Base-by-base conservation (phyloP, 1,140 invertebrate genomes). In the Theocolax elegans region DNA sequence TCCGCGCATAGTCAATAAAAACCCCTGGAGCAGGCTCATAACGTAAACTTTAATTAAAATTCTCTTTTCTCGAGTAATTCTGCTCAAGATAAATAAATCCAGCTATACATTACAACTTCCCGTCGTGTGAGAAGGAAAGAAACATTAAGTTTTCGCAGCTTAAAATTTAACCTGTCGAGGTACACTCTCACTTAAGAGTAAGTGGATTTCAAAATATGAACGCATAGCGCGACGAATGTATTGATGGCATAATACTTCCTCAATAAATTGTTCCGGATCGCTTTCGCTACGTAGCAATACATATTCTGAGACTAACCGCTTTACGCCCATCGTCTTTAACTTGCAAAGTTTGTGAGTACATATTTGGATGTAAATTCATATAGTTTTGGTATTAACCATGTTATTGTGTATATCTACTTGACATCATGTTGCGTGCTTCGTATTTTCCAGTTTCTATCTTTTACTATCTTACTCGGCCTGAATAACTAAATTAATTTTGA, bases 1-100 rank as follows among this genome's bases (percentile, higher is more conserved):
- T n/a, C n/a, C n/a, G n/a, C n/a, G n/a, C n/a, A n/a, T n/a, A n/a
- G n/a, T n/a, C n/a, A n/a, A n/a, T n/a, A n/a, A n/a, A n/a, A n/a
- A n/a, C n/a, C n/a, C n/a, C n/a, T n/a, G n/a, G n/a, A n/a, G n/a
- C n/a, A n/a, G n/a, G n/a, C n/a, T n/a, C n/a, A n/a, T n/a, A n/a
- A 48, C 19, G 3, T 48, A 48, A 48, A 48, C 17, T 48, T 48
- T 48, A 48, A 23, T 48, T 21, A 48, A 48, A 48, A 48, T 48
- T 48, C 46, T 21, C 46, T 21, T 48, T 48, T 19, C 46, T 17
- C 40, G 40, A 42, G 12, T 42, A 42, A 42, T n/a, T 42, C 12
- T 42, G 23, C 46, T 48, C 19, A 21, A 48, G 19, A 48, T 48
- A 48, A 48, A 48, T 48, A 48, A 21, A n/a, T 48, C 46, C 23